Base-by-base conservation (phyloP, 2,888 invertebrate species). In the Scaeva pyrastri region DNA sequence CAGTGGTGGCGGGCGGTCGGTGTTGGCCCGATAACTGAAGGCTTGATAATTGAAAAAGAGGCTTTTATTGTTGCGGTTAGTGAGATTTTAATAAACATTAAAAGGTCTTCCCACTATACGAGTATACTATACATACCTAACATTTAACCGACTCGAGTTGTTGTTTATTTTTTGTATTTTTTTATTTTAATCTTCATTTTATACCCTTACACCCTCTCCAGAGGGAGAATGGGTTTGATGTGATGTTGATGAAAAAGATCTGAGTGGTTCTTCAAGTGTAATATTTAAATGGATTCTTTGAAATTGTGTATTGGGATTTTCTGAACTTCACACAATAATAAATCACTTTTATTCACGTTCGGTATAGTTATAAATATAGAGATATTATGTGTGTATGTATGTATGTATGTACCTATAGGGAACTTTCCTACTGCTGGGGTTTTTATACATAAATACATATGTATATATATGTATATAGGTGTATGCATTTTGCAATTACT, bases 1-100 rank as follows among this genome's bases (percentile, higher is more conserved):
- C n/a, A n/a, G n/a, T n/a, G n/a, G n/a, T n/a, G n/a, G n/a, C n/a
- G n/a, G n/a, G n/a, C n/a, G n/a, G n/a, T n/a, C n/a, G n/a, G 12
- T 62, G 41, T 50, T 66, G 50, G 39, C 52, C 43, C 62, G 68
- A 58, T 76, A 72, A 68, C 55, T 58, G 48, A 73, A 68, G 72
- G 73, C 60, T 85, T 85, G 85, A 85, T 85, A 85, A 85, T 85
- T 85, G 85, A 73, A 85, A 81, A 76, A 70, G 62, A 70, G 68
- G 45, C 68, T 73, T 80, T 75, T 70, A 85, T 68, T 81, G 76
- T 80, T 76, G 56, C 71, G 73, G 80, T 55, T 76, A 85, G 76
- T 76, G 85, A 62, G 76, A 75, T 85, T 85, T 85, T 80, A 80
- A 85, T 76, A 81, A 76, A 80, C 73, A 68, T 77, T 85, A 80